phyloP scores from a whole-genome alignment of 2,888 invertebrate species.

The Apodemia hepburni region DNA sequence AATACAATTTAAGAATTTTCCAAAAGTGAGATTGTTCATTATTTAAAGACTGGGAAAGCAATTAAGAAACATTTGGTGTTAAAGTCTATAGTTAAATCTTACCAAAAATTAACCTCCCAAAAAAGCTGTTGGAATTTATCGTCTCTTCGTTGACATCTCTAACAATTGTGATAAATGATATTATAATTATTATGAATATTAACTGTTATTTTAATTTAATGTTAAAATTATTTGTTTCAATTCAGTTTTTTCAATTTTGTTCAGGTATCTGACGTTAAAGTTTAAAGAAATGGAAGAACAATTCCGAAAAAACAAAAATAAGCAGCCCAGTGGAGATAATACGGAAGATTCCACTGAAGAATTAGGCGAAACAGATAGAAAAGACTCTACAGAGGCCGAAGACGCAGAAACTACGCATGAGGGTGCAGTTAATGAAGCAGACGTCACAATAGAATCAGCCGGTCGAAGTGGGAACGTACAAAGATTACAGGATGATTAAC shows the following conservation, averaged over 20 bases:
- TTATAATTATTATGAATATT: not conserved
- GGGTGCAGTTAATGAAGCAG: constrained; percentile 48
- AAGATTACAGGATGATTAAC: constrained; percentile 48
- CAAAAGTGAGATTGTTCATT: too few relatives aligned
- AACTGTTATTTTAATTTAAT: too few relatives aligned
- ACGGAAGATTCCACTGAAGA: constrained; percentile 38
- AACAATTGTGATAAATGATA: not conserved
- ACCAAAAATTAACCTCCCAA: too few relatives aligned
- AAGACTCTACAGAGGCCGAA: constrained; percentile 17
- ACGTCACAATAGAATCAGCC: constrained; percentile 58
- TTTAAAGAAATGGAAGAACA: constrained; percentile 94
- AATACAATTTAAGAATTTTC: too few relatives aligned
- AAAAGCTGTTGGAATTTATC: too few relatives aligned
- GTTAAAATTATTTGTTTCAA: too few relatives aligned
- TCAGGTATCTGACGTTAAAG: constrained; percentile 88
- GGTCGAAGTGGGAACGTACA: constrained; percentile 67
- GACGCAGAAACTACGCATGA: constrained; percentile 28
- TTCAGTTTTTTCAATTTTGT: constrained; percentile 33
- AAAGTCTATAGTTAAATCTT: too few relatives aligned
- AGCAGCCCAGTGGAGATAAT: constrained; percentile 46
- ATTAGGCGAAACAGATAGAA: constrained; percentile 15
- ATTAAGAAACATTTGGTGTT: too few relatives aligned
- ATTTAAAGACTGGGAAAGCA: too few relatives aligned
- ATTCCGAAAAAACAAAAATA: constrained; percentile 84
- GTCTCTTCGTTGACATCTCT: too few relatives aligned